Conservation (phyloP, 2,113 vertebrate species). For the Pollimyrus isidori region DNA sequence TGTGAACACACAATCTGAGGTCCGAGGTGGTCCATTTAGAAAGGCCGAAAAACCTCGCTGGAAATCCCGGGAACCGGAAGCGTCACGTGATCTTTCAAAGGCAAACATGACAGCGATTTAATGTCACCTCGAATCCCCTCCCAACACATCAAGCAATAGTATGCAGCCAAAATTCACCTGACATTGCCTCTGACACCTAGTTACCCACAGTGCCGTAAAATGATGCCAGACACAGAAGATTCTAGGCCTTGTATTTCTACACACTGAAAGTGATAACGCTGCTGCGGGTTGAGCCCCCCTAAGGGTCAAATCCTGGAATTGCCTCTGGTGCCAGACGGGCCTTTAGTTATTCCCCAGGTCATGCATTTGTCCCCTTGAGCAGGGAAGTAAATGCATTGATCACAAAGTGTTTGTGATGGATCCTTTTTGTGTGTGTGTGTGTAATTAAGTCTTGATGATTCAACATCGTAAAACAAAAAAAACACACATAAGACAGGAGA, state of each 20-base stretch:
- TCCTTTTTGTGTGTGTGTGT: neutral
- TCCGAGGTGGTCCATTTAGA: slow-evolving; percentile 50
- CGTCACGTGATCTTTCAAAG: slow-evolving; percentile 45
- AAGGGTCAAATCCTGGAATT: neutral
- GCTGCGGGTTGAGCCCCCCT: neutral
- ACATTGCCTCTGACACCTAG: slow-evolving; percentile 23
- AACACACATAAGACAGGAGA: neutral
- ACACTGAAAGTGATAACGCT: neutral
- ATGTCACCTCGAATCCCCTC: slow-evolving; percentile 44
- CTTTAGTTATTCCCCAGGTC: slow-evolving; percentile 2
- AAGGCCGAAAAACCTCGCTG: slow-evolving; percentile 51
- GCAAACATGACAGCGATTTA: slow-evolving; percentile 37
- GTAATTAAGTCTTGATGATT: neutral
- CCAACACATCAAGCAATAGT: slow-evolving; percentile 25
- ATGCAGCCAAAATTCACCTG: slow-evolving; percentile 27
- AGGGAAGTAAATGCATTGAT: neutral
- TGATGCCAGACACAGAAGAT: neutral
- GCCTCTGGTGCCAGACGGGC: slow-evolving; percentile 6
- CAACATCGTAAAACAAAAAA: neutral
- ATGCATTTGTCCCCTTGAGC: neutral
- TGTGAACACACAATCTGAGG: slow-evolving; percentile 52
- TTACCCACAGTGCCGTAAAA: slow-evolving; percentile 10
- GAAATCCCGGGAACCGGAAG: slow-evolving; percentile 35
- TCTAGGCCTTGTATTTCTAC: neutral
- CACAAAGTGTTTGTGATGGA: neutral